A percentile compares a stretch with the other conserved stretches of the same genome.
Evolutionary conservation across 2,113 vertebrate genomes (phyloP).

Genomic region (Campylorhamphus procurvoides): DNA sequence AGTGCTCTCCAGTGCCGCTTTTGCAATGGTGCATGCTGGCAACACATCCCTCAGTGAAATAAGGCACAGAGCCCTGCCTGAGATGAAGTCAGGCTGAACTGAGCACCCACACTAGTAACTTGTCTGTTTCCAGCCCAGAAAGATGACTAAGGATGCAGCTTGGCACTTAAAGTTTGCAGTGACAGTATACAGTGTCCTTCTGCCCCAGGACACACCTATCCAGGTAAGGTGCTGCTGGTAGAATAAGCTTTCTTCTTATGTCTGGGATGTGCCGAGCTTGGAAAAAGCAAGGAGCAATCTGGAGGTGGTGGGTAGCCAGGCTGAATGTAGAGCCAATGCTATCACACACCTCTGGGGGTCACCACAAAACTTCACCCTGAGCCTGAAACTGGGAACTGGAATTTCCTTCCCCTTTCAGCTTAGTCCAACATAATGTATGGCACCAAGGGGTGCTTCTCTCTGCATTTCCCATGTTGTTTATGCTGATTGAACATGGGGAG

Average conservation of each 20-base stretch:
- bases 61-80: neutral
- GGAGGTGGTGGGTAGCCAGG: neutral
- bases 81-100: neutral
- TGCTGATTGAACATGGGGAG: neutral
- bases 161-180: neutral
- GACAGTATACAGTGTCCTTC: neutral
- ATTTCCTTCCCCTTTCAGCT: neutral
- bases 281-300: neutral
- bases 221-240: neutral
- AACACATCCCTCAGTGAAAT: neutral
- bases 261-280: neutral
- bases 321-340: neutral
- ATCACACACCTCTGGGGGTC: fast-evolving
- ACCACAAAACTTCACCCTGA: neutral
- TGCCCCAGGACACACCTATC: neutral
- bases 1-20: neutral
- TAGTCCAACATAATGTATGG: neutral
- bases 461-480: neutral
- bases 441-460: neutral
- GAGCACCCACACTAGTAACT: neutral
- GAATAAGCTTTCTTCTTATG: neutral
- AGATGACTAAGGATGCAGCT: neutral
- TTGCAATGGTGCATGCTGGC: neutral
- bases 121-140: neutral
- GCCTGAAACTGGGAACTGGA: neutral